phyloP scores from a whole-genome alignment of 1,140 invertebrate genomes.

The Trinorchestia longiramus region DNA sequence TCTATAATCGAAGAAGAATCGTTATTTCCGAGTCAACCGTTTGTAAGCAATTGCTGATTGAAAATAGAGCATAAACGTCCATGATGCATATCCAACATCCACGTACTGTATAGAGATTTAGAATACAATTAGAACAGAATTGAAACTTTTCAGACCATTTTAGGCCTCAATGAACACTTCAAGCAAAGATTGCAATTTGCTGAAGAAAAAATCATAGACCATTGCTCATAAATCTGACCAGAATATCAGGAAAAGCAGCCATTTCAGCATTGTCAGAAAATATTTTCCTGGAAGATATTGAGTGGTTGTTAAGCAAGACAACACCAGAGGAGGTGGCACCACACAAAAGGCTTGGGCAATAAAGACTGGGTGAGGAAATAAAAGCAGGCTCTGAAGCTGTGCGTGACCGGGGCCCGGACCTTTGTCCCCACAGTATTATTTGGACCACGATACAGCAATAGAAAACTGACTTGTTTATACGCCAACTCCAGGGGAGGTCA shows the following conservation, averaged over 20 bases:
- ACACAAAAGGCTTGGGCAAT: slow-evolving; percentile 39
- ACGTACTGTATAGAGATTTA: background rate
- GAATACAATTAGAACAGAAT: background rate
- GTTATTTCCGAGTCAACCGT: background rate
- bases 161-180: background rate
- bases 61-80: too few species aligned
- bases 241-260: background rate
- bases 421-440: slow-evolving; percentile 54
- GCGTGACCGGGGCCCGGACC: slow-evolving; percentile 40
- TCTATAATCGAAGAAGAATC: background rate
- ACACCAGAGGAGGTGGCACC: background rate
- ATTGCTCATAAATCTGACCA: background rate
- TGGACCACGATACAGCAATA: slow-evolving; percentile 51
- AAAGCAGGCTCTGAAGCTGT: slow-evolving; percentile 36
- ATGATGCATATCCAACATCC: background rate
- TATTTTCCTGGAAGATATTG: background rate
- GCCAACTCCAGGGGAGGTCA: slow-evolving; percentile 36
- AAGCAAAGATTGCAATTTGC: background rate
- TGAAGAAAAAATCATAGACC: background rate
- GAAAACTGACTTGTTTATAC: slow-evolving; percentile 54
- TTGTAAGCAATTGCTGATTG: background rate
- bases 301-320: slow-evolving; percentile 21
- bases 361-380: slow-evolving; percentile 37
- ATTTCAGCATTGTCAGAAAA: background rate
- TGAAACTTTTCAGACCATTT: background rate